Base-by-base conservation (phyloP, 2,113 vertebrate species). In the Tachycineta bicolor region DNA sequence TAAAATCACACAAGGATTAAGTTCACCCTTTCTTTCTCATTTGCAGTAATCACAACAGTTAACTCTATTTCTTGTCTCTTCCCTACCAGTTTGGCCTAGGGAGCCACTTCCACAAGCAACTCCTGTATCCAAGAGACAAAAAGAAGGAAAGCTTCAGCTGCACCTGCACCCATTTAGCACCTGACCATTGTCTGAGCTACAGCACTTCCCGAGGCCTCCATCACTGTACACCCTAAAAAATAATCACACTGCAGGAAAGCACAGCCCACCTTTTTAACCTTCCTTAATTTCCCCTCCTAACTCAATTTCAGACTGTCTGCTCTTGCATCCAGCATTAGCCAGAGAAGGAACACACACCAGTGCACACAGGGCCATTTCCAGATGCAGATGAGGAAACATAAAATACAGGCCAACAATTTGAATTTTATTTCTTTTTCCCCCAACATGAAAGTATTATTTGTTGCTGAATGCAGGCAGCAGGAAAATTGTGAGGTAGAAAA, bases 161-260 rank as follows among this genome's bases (percentile, higher is more conserved):
- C 22, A 80, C n/a, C n/a, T n/a, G n/a, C n/a, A n/a, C 11, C 29
- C 26, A 2, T 3, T 3, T 2, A n/a, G 15, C 8, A 25, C 7
- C 41, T 73, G 59, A 24, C 11, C 12, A 2, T 15, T 60, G 17
- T 9, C 4, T 23, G 41, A 89, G 52, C 12, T 33, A 22, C 39
- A 28, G 77, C 74, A 52, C 26, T 73, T 79, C 55, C 78, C 24
- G 62, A 65, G 68, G 59, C 22, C 78, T 73, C 70, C 53, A 43
- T 18, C 43, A 22, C 1, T 0, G 12, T 19, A 44, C 19, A 76
- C 10, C 47, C 56, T n/a, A 7, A 46, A 65, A 65, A 23, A 3
- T 7, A 43, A 33, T 4, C 29, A 44, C 41, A 24, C 41, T 5
- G 8, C 18, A 39, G 69, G 14, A 62, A 73, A 56, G 22, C 43